A percentile compares a stretch with the other conserved stretches of the same genome.
These are phyloP conservation scores for Caenorhabditis drosophilae DNA, from an alignment of 2,888 invertebrate species.

Conservation along the genomic window DNA sequence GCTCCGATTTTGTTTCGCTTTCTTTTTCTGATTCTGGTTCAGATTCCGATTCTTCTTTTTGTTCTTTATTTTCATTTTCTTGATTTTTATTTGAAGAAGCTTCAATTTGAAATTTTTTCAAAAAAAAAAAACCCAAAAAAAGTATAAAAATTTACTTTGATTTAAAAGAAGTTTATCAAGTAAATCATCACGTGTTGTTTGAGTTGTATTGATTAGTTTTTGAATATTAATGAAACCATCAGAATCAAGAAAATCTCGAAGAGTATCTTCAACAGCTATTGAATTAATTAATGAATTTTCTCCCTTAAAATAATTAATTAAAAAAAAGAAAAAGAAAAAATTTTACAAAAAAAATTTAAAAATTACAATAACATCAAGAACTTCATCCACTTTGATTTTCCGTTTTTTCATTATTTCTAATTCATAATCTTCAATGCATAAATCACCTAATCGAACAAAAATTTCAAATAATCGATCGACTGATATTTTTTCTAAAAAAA, in stretches of 20 bases:
- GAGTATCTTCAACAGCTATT: conserved; percentile 16
- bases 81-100: background rate
- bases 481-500: conserved; percentile 22
- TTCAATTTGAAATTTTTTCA: background rate
- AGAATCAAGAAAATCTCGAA: conserved; percentile 6
- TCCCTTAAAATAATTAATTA: conserved; percentile 9
- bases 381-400: conserved; percentile 7
- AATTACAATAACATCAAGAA: conserved; percentile 14
- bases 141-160: too few species aligned
- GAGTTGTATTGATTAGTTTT: background rate
- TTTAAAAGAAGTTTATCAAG: background rate
- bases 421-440: conserved; percentile 12
- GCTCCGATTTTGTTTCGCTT: conserved; percentile 5
- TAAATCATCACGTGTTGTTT: background rate
- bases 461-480: conserved; percentile 27
- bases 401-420: conserved; percentile 11
- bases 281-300: conserved; percentile 14
- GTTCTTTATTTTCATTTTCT: too few species aligned
- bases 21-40: conserved; percentile 2
- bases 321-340: background rate
- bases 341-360: background rate
- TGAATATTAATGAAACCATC: conserved; percentile 23
- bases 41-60: background rate
- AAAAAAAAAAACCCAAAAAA: too few species aligned
- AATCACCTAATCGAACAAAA: conserved; percentile 16